phyloP scores from a whole-genome alignment of 2,797 vertebrate genomes.

The Tenualosa ilisha region DNA sequence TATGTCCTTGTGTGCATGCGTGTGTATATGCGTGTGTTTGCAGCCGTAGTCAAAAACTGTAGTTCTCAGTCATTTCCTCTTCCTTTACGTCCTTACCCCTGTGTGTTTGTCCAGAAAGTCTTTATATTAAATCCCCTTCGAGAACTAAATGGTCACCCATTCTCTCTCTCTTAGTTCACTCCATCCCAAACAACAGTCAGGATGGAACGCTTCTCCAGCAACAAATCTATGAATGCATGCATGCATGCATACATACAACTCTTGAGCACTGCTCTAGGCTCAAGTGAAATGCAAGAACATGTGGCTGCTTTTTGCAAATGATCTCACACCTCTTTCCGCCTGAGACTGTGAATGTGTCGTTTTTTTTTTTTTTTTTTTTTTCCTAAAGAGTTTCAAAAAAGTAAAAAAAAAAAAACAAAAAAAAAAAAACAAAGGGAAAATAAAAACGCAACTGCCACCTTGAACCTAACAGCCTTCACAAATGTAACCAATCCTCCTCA shows the following conservation, averaged over 20 bases:
- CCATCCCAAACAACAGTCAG: not conserved
- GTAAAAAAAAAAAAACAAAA: not conserved
- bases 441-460: conserved; percentile 33
- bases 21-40: too few species aligned
- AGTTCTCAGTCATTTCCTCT: too few species aligned
- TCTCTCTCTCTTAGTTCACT: not conserved
- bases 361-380: conserved; percentile 18
- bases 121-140: not conserved
- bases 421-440: conserved; percentile 1
- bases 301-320: not conserved
- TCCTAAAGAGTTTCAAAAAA: not conserved
- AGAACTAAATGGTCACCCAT: not conserved
- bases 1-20: too few species aligned
- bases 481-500: conserved; percentile 60
- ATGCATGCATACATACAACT: not conserved
- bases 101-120: not conserved
- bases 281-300: not conserved
- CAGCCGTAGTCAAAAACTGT: not conserved
- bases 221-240: not conserved
- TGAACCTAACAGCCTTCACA: conserved; percentile 61
- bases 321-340: not conserved
- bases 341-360: not conserved
- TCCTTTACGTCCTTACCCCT: not conserved
- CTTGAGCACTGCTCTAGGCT: not conserved
- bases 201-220: not conserved